phyloP scores from a whole-genome alignment of 2,888 invertebrate species.

The Eretmocerus hayati region DNA sequence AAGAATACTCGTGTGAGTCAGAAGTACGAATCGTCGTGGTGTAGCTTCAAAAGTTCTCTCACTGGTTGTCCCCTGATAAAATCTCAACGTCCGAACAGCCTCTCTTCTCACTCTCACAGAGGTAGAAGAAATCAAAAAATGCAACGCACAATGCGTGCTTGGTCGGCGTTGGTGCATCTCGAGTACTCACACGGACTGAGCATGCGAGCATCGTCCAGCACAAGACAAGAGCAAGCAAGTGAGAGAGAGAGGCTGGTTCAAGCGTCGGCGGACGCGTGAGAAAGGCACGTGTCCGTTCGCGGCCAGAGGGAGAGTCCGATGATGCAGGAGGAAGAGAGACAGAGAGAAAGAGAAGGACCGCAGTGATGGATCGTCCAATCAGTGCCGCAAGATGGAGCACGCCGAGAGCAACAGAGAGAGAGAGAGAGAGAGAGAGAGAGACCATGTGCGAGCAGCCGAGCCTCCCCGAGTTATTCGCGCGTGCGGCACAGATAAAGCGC shows the following conservation, averaged over 20 bases:
- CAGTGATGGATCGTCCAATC: constrained; percentile 57
- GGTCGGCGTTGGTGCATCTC: no score
- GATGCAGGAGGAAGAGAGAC: constrained; percentile 10
- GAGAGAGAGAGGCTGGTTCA: constrained; percentile 4
- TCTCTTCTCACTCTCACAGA: no score
- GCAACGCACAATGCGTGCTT: no score
- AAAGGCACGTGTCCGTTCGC: constrained; percentile 28
- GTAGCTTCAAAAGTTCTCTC: no score
- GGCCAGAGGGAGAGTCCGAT: neutral
- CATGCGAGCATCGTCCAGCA: constrained; percentile 13
- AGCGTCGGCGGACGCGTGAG: constrained; percentile 20
- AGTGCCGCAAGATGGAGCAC: constrained; percentile 49
- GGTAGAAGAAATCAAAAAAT: no score
- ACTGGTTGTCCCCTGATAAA: no score
- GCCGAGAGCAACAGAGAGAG: constrained; percentile 20
- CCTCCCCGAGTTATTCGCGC: constrained; percentile 1
- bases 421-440: constrained; percentile 12
- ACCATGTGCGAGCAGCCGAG: neutral
- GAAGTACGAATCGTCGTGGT: no score
- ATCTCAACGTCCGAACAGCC: no score
- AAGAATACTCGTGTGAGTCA: no score
- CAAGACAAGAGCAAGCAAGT: neutral
- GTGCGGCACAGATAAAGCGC: constrained; percentile 13
- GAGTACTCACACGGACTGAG: neutral
- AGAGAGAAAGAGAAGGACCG: constrained; percentile 20